Evolutionary conservation across 2,797 vertebrate genomes (phyloP), one percentile per base, ranked within the genome.

Genomic region (Sciurus vulgaris): DNA sequence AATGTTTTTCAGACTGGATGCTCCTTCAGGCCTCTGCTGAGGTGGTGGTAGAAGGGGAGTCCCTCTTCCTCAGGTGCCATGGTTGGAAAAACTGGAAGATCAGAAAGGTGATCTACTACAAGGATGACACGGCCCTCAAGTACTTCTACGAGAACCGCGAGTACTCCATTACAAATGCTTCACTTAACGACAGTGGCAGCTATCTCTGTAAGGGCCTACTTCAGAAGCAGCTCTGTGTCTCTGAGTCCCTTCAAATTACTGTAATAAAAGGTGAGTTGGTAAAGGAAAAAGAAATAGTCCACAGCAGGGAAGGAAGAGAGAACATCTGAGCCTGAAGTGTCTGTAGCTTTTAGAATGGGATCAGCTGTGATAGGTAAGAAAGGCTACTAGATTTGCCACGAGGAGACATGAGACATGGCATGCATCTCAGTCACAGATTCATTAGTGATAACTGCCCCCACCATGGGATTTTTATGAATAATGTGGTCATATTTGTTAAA

Each of bases 1-100:
- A 44, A 56, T 86, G 24, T 9, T 95, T 33, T 95, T 91, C 73
- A 98, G 97, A 97, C 5, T 98, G 97, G 97, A 77, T 97, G 38
- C 88, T 98, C 10, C 95, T 98, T 81, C 97, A 98, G 72, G 28
- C 91, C 17, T 91, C 96, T 82, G 4, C 86, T 20, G 10, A 84
- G 4, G 18, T 35, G 56, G 51, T 97, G 9, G 0, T 0, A 4
- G 95, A 95, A 11, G 96, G 97, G 13, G 24, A 89, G 30, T 1
- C 95, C 54, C 30, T 98, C 30, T 1, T 69, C 82, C 41, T 98
- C 63, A 94, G 88, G 70, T 98, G 97, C 56, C 96, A 87, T 5
- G 3, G 94, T 12, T 97, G 97, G 97, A 97, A 0, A 78, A 91
- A 97, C 10, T 0, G 0, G 63, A 15, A 24, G 0, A 6, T 93